phyloP scores from a whole-genome alignment of 1,140 invertebrate genomes.

The Antheraea mylitta region DNA sequence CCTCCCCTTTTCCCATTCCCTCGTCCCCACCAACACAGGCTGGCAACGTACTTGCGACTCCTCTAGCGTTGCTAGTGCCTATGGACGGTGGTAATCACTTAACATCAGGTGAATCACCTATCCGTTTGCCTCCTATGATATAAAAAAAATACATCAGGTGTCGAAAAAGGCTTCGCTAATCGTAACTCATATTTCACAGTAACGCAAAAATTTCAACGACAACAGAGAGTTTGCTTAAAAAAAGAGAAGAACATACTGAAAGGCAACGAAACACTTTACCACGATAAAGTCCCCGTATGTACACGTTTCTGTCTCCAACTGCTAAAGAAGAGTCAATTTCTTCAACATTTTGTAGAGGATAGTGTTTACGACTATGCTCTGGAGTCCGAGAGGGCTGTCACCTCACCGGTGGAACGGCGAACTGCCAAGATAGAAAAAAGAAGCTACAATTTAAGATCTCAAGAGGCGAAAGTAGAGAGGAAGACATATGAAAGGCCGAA shows the following conservation, averaged over 20 bases:
- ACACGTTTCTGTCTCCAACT: conserved; percentile 67
- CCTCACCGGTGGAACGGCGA: conserved; percentile 38
- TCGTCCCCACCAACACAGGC: no score
- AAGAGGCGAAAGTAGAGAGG: conserved; percentile 53
- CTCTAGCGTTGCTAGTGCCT: no score
- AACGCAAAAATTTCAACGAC: conserved; percentile 34
- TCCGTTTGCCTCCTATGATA: no score
- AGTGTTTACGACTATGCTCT: conserved; percentile 64
- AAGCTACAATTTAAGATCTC: conserved; percentile 63
- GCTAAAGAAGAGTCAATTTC: conserved; percentile 62
- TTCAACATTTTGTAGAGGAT: conserved; percentile 49
- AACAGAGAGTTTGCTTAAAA: conserved; percentile 42
- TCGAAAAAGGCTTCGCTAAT: not conserved
- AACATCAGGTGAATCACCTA: no score
- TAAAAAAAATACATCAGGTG: no score
- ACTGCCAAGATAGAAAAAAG: conserved; percentile 36
- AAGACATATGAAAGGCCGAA: conserved; percentile 51
- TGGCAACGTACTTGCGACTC: no score
- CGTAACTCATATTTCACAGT: not conserved
- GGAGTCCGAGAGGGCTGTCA: conserved; percentile 51
- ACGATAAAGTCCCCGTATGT: conserved; percentile 68
- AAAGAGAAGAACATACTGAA: conserved; percentile 57
- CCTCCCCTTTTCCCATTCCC: no score
- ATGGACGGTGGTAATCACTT: no score
- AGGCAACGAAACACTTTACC: conserved; percentile 57